phyloP scores from a whole-genome alignment of 53 echinoderm and acorn worm species.

The Stichopus horrens region DNA sequence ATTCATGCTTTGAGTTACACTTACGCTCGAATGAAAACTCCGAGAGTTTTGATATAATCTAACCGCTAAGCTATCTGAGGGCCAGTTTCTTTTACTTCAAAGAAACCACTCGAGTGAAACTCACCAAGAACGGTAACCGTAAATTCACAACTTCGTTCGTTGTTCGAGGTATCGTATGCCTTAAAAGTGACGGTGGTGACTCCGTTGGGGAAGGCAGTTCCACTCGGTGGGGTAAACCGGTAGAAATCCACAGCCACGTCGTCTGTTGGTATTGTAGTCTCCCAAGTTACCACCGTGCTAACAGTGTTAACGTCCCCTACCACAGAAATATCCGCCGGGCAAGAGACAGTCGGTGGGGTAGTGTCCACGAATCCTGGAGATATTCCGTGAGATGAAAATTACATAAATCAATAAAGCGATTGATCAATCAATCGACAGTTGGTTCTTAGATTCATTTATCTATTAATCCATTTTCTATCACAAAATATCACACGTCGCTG shows the following conservation, averaged over 20 bases:
- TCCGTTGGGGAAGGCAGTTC: background rate
- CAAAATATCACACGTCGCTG: no score
- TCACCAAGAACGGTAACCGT: conserved; percentile 9
- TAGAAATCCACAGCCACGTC: background rate
- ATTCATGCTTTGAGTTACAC: no score
- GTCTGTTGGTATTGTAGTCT: background rate
- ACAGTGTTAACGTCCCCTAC: background rate
- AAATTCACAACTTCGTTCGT: background rate
- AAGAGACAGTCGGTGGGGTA: background rate
- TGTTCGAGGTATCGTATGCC: background rate
- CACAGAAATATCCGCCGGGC: background rate
- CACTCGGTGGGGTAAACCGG: background rate
- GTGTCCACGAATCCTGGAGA: background rate
- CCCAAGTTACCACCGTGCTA: background rate
- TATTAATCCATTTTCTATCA: no score
- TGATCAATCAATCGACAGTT: background rate
- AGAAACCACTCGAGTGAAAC: background rate
- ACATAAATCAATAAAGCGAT: background rate
- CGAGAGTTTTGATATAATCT: no score
- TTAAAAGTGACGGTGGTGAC: background rate
- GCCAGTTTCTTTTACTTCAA: no score
- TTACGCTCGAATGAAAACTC: no score
- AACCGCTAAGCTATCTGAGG: no score
- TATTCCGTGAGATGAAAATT: background rate
- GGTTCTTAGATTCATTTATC: background rate